Evolutionary conservation across 1,140 invertebrate species (phyloP), one percentile per base, ranked within the genome.

Genomic region (Bombus consobrinus): DNA sequence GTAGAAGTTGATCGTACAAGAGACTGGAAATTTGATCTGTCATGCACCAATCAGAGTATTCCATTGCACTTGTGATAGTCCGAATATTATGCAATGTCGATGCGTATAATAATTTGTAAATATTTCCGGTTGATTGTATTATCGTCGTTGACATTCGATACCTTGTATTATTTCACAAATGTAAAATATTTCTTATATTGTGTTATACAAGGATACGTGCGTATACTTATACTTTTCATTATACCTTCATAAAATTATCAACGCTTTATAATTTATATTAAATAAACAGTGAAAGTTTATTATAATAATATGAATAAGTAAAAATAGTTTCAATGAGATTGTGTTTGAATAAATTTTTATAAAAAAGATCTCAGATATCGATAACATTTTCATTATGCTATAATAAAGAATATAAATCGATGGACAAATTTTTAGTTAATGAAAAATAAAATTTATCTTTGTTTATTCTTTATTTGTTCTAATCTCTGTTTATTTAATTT

Each of bases 1-100:
- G 73, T 77, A 78, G 74, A 62, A 84, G 15, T 6, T 57, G 53
- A 37, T 62, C 66, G 32, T 79, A 62, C 47, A 85, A 41, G 53
- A 80, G 41, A 72, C 41, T 41, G 82, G 18, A 78, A 83, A 83
- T 83, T 78, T 68, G 34, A 37, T 69, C 12, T 12, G 13, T 25
- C n/a, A 47, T 10, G 41, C 77, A 39, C 74, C 82, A 83, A 77
- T 78, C 74, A 32, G 43, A 83, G 37, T 53, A 68, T 34, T 28
- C 10, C 57, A 34, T 57, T 18, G 8, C 37, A 41, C 8, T 59
- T 62, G 28, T 43, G 59, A 62, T 62, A 57, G 39, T 28, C 1
- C 39, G 69, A 81, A 81, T 74, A 81, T 81, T 74, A 62, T 74
- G 71, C 80, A 81, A 73, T 81, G 12, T 37, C 9, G 22, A 39